Percentiles rank a stretch among this genome's conserved stretches.
Conservation (phyloP, 2,113 vertebrate species). For the Oreotrochilus melanogaster region DNA sequence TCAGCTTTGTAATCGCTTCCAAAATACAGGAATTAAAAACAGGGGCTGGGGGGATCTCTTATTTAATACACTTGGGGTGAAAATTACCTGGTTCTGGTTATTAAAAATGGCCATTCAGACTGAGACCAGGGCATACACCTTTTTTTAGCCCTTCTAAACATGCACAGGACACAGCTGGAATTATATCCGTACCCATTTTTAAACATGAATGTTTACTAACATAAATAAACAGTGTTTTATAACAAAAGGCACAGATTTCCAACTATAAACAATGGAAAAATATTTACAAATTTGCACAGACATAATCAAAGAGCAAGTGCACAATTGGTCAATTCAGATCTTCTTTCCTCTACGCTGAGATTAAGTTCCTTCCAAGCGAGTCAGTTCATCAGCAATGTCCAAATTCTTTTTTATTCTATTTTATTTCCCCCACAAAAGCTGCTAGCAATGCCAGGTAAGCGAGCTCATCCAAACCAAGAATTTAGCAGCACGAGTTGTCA, state of each 20-base stretch:
- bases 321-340: constrained; percentile 72
- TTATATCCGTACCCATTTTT: constrained; percentile 45
- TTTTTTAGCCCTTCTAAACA: neutral
- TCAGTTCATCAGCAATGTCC: constrained; percentile 4
- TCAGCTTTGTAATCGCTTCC: neutral
- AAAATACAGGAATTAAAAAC: neutral
- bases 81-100: neutral
- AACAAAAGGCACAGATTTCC: constrained; percentile 90
- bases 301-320: constrained; percentile 72
- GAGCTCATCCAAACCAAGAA: neutral
- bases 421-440: neutral
- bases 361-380: neutral
- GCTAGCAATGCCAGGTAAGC: constrained; percentile 64
- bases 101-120: neutral
- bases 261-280: constrained; percentile 87
- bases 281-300: constrained; percentile 86
- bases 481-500: constrained; percentile 76
- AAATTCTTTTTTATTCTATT: neutral
- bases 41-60: neutral
- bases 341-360: neutral
- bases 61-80: neutral
- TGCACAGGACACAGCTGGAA: rapidly evolving
- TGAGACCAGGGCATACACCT: no score
- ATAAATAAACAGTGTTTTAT: constrained; percentile 92
- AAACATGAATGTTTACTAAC: constrained; percentile 89